Evolutionary conservation across 1,140 invertebrate genomes (phyloP), one percentile per base, ranked within the genome.

Genomic region (Coelopa frigida): DNA sequence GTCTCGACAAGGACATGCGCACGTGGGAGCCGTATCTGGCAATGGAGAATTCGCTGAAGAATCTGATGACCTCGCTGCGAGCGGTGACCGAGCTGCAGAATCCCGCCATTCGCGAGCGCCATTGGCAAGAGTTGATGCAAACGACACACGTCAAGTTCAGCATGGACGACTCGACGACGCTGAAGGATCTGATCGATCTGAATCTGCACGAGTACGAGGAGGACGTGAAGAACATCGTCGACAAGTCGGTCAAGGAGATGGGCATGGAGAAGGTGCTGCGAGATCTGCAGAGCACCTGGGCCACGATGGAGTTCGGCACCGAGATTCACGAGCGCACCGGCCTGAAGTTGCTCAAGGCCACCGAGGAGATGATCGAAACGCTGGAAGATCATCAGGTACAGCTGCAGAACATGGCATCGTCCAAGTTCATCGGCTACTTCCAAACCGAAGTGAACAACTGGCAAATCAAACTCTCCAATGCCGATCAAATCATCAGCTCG

Each of bases 371-470:
- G 6, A 87, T 96, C 22, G 92, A 95, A 72, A 87, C 77, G 1
- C 75, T 98, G n/a, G 93, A 98, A 73, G 93, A 96, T 48, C 90
- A 96, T 75, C 92, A 96, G 77, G 90, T 91, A 4, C 83, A 85
- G 75, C 73, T 97, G 1, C 90, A 95, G 72, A 94, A 85, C 58
- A 87, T 95, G 85, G 77, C 94, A 72, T 87, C 86, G 0, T 96
- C 92, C 0, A 96, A 94, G 68, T 94, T 89, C 61, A 83, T 96
- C 42, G 84, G 82, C 3, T 85, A 84, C 59, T 96, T 95, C 67
- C 72, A 91, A 33, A 77, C 78, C 10, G 86, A 92, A 61, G 89
- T 96, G 0, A 82, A 83, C 0, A 75, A 75, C n/a, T 97, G 93
- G 93, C 90, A 94, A 63, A 81, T 81, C 52, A 92, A 89, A 56